phyloP scores from a whole-genome alignment of 1,140 invertebrate species.

The Globodera ellingtonae region DNA sequence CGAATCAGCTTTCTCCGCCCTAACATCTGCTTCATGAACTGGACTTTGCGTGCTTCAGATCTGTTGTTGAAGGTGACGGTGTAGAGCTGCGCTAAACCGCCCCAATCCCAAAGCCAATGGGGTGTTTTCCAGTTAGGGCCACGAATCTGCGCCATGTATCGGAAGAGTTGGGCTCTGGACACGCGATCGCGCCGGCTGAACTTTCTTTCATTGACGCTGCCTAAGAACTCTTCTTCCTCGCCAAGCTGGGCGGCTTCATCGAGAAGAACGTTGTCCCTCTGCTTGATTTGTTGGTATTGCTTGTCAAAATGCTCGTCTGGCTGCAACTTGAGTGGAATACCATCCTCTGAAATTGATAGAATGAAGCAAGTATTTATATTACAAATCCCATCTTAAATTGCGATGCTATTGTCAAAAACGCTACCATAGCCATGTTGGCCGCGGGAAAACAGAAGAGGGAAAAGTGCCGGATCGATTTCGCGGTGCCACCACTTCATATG shows the following conservation, averaged over 20 bases:
- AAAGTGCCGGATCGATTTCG: not conserved
- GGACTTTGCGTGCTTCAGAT: not conserved
- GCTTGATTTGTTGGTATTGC: not conserved
- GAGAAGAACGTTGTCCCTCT: not conserved
- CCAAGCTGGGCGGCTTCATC: not conserved
- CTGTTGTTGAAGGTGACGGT: not conserved
- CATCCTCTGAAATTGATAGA: slow-evolving; percentile 11
- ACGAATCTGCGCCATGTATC: not conserved
- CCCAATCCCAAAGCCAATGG: slow-evolving; percentile 7
- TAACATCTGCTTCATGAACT: not conserved
- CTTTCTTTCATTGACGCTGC: not conserved
- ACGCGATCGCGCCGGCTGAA: not conserved
- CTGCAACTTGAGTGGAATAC: not conserved
- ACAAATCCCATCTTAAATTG: too few species aligned
- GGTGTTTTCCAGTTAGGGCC: not conserved
- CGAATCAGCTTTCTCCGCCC: not conserved
- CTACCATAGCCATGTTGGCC: not conserved
- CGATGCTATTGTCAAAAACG: too few species aligned
- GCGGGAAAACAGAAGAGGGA: not conserved
- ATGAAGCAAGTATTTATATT: too few species aligned
- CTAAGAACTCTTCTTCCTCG: slow-evolving; percentile 2
- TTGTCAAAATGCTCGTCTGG: not conserved
- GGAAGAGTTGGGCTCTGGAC: not conserved
- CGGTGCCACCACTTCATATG: slow-evolving; percentile 1
- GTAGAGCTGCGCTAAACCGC: not conserved